Evolutionary conservation across 2,113 vertebrate species (phyloP).

Genomic region (Gallinago undulata): DNA sequence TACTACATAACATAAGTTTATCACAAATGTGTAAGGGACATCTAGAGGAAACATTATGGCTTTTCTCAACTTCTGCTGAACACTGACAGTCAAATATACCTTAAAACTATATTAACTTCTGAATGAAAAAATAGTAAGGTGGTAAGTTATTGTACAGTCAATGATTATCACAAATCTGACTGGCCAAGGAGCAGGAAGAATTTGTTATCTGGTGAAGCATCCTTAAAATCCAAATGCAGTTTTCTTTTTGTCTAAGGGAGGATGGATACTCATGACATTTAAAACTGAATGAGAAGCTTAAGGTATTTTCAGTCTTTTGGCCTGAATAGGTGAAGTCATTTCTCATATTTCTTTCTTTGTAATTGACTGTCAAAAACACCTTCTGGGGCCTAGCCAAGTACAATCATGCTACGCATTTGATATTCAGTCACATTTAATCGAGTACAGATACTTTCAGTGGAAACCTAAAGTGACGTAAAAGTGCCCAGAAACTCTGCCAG

Average conservation of each 20-base stretch:
- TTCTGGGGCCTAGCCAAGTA: background rate
- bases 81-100: background rate
- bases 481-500: background rate
- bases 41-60: background rate
- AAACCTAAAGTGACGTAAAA: background rate
- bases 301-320: background rate
- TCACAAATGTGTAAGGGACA: background rate
- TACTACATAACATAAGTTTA: background rate
- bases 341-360: background rate
- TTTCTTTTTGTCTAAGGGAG: background rate
- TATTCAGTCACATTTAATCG: background rate
- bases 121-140: background rate
- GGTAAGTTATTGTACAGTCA: background rate
- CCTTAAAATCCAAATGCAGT: background rate
- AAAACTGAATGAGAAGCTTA: background rate
- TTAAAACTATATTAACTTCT: background rate
- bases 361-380: background rate
- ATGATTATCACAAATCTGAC: background rate
- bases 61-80: background rate
- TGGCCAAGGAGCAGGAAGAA: background rate
- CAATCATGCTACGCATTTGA: background rate
- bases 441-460: background rate
- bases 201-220: background rate
- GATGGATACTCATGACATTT: background rate
- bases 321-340: background rate